A percentile compares a stretch with the other conserved stretches of the same genome.
Conservation (phyloP, 1,140 invertebrate species). For the Pomacea maculata region DNA sequence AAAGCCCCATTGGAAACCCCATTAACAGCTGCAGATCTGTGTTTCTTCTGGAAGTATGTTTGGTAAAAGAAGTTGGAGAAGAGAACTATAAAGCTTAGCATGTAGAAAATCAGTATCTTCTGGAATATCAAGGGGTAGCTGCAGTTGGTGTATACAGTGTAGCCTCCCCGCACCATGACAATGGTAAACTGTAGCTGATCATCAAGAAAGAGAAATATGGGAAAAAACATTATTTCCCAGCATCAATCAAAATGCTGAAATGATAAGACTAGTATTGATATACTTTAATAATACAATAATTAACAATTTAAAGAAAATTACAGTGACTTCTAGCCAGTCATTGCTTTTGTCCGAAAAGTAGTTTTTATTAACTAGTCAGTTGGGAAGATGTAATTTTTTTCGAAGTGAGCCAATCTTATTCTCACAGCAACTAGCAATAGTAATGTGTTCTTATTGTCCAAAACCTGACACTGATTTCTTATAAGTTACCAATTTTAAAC, state of each 20-base stretch:
- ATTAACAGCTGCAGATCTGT: too few species aligned
- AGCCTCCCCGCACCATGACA: conserved; percentile 78
- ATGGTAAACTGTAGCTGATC: conserved; percentile 82
- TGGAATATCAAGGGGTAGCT: conserved; percentile 63
- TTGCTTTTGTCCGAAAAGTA: too few species aligned
- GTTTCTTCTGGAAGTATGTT: conserved; percentile 28
- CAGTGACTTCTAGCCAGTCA: too few species aligned
- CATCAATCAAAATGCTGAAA: neutral
- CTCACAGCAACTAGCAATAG: too few species aligned
- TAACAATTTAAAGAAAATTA: too few species aligned
- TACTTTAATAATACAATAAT: neutral
- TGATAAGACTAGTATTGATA: neutral
- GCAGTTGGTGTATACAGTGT: conserved; percentile 55
- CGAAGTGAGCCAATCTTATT: too few species aligned
- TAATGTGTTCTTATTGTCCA: too few species aligned
- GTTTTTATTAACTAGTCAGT: too few species aligned
- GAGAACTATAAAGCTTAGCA: conserved; percentile 71
- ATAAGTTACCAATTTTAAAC: conserved; percentile 47
- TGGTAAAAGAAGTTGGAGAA: conserved; percentile 87
- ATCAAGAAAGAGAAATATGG: neutral
- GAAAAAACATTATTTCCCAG: neutral
- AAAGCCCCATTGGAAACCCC: too few species aligned
- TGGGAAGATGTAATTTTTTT: too few species aligned
- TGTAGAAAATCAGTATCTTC: conserved; percentile 61
- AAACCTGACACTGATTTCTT: conserved; percentile 30